Evolutionary conservation across 2,797 vertebrate genomes (phyloP).

Genomic region (Callimico goeldii): DNA sequence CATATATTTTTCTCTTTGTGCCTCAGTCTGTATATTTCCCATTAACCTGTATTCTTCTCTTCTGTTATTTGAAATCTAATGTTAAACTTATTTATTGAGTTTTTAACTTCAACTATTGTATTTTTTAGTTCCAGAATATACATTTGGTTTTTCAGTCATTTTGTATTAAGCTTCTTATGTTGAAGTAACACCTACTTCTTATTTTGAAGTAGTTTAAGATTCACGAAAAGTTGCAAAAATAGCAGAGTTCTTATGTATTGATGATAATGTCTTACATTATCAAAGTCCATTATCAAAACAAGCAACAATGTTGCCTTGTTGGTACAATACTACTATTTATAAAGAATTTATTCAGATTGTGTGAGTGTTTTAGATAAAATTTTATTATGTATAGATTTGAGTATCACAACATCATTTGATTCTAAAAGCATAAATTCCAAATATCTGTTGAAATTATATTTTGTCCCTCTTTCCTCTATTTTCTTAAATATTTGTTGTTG

Average conservation of each 20-base stretch:
- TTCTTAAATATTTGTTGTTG: conserved; percentile 6
- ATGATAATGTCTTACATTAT: background rate
- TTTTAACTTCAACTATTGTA: background rate
- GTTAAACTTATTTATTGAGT: background rate
- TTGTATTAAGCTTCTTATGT: background rate
- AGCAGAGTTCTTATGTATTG: background rate
- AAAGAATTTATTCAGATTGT: background rate
- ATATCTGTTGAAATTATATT: background rate
- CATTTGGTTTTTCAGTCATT: background rate
- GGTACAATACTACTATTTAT: background rate
- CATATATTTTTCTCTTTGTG: background rate
- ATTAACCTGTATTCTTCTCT: background rate
- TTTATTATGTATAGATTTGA: background rate
- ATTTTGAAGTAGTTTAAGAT: conserved; percentile 2
- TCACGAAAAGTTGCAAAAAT: background rate
- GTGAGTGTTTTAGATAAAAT: background rate
- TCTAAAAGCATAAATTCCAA: background rate
- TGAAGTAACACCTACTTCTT: background rate
- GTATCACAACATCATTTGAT: background rate
- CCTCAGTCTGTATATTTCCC: background rate
- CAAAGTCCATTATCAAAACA: background rate
- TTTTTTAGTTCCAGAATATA: conserved; percentile 39
- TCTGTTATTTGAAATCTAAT: conserved; percentile 29
- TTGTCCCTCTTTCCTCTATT: background rate
- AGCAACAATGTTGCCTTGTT: background rate